Evolutionary conservation across 2,113 vertebrate genomes (phyloP), one percentile per base, ranked within the genome.

Genomic region (Sitta europaea): DNA sequence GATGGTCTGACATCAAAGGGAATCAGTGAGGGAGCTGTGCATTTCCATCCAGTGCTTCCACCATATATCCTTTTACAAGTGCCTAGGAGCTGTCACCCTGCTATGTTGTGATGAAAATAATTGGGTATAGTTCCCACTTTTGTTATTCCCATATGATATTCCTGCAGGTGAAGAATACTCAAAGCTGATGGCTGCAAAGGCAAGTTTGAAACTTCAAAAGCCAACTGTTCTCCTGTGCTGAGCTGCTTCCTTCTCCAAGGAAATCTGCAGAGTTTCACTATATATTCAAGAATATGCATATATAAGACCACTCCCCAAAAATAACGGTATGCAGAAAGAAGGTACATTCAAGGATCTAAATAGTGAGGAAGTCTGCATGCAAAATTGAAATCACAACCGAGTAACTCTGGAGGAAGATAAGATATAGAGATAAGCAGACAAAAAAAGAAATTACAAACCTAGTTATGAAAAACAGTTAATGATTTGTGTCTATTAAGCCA

Each of bases 61-160:
- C 92, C 74, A 43, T 62, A 15, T 65, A 65, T 76, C 90, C 57
- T 53, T 85, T 94, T 92, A 58, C 66, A 95, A 82, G 74, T 87
- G 78, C 86, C 94, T 95, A 45, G 88, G 81, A 97, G 78, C 78
- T 96, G 94, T 95, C 95, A 95, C 88, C 81, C 66, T 75, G 62
- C 50, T 90, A 65, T 47, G 90, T 67, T 72, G 71, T 68, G 85
- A 88, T 68, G 66, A 92, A 94, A 88, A 94, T 93, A 93, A 93
- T 93, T 93, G 90, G 78, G 48, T 93, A 15, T 48, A 55, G 48
- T 40, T 97, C 62, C 78, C 45, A 50, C 62, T 89, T 84, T 57
- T 88, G 58, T 66, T 94, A 70, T 80, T 77, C 88, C 86, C 68
- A 42, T 14, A 71, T 27, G 57, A 90, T 76, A 18, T 33, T 86